A percentile compares a stretch with the other conserved stretches of the same genome.
These are phyloP conservation scores for Coptotermes formosanus DNA, from an alignment of 1,140 invertebrate species.

Conservation along the genomic window DNA sequence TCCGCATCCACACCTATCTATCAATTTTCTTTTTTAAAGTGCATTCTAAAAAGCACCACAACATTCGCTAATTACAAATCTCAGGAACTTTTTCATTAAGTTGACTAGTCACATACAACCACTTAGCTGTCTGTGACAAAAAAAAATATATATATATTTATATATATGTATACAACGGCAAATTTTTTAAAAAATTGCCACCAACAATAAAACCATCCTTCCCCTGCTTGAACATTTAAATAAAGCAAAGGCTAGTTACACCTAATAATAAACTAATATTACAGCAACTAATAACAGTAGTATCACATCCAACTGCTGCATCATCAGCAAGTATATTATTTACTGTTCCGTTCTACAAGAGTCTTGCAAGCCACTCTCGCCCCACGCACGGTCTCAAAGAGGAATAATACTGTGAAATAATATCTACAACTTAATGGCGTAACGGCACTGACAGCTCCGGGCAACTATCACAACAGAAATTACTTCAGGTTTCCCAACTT, in stretches of 20 bases:
- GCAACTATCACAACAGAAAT: slow-evolving; percentile 36
- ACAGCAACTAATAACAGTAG: slow-evolving; percentile 35
- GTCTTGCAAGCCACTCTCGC: slow-evolving; percentile 18
- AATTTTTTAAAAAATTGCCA: slow-evolving; percentile 27
- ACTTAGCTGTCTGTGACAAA: slow-evolving; percentile 34
- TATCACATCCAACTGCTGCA: slow-evolving; percentile 35
- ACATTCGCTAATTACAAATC: slow-evolving; percentile 35
- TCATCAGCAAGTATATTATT: slow-evolving; percentile 20
- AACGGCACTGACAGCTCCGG: slow-evolving; percentile 30
- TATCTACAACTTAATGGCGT: slow-evolving; percentile 34
- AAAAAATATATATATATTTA: slow-evolving; percentile 10
- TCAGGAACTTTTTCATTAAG: slow-evolving; percentile 38
- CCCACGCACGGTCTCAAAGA: slow-evolving; percentile 25
- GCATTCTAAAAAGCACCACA: slow-evolving; percentile 37
- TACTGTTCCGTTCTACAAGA: slow-evolving; percentile 21
- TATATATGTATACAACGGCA: slow-evolving; percentile 28
- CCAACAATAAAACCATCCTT: slow-evolving; percentile 27
- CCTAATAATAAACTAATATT: slow-evolving; percentile 29
- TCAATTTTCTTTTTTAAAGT: slow-evolving; percentile 28
- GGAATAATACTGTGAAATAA: slow-evolving; percentile 38
- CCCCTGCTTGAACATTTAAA: slow-evolving; percentile 34
- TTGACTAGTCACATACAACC: slow-evolving; percentile 38
- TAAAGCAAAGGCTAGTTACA: slow-evolving; percentile 32
- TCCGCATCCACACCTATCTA: slow-evolving; percentile 1
- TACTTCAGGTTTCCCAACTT: slow-evolving; percentile 29